Evolutionary conservation across 2,113 vertebrate species (phyloP), one percentile per base, ranked within the genome.

Genomic region (Pelobates fuscus): DNA sequence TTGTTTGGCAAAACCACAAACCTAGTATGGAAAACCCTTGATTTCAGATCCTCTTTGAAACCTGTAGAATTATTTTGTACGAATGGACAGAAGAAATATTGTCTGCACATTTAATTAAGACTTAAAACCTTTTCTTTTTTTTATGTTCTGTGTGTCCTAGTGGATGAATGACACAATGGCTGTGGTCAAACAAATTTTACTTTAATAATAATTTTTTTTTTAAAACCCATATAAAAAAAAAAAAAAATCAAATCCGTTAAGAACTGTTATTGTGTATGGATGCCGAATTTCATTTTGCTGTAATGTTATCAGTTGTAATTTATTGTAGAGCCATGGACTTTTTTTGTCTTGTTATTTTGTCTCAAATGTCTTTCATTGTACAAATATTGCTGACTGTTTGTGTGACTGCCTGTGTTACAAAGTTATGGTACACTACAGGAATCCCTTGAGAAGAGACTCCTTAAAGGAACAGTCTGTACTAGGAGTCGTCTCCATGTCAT

Each of bases 381-480:
- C n/a, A n/a, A n/a, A n/a, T n/a, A n/a, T n/a, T n/a, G n/a, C n/a
- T n/a, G n/a, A n/a, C n/a, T n/a, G n/a, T 17, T 3, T 14, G 44
- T 15, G 10, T 17, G 17, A 18, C 17, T 37, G 32, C 44, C 44
- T 49, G 12, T 55, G 8, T 55, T 55, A 21, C 2, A 43, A 64
- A 18, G 20, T 11, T 44, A 60, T 68, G 73, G 64, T 77, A 77
- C 73, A 26, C 52, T 77, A 64, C 65, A 77, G 65, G 41, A 68
- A 44, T 41, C 58, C 54, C 46, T 4, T 52, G 37, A 46, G 23
- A 11, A 26, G 41, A 17, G n/a, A 32, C 58, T 46, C 37, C 6
- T 8, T 23, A 2, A 61, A 1, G 14, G 29, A 49, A 41, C 10
- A 8, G 27, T 32, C 12, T 62, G 24, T 62, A 23, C 52, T 21